phyloP scores from a whole-genome alignment of 2,113 vertebrate species.

The Apaloderma vittatum region DNA sequence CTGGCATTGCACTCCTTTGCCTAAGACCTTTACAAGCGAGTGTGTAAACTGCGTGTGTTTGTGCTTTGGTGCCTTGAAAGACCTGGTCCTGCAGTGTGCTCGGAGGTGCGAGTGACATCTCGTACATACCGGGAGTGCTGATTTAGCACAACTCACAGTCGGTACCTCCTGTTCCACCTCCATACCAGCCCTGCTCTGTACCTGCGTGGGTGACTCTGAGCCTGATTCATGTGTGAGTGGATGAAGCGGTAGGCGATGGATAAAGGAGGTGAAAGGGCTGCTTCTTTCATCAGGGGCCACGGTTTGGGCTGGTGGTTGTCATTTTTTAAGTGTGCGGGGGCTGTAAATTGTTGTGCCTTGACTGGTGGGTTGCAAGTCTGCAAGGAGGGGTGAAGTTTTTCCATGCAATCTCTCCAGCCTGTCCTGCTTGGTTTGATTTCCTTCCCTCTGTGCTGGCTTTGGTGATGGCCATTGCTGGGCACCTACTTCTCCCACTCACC shows the following conservation, averaged over 20 bases:
- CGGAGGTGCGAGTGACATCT: not conserved
- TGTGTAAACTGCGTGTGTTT: not conserved
- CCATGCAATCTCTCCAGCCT: not conserved
- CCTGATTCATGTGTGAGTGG: not conserved
- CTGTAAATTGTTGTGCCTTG: not conserved
- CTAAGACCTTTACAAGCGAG: not conserved
- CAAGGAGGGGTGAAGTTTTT: not conserved
- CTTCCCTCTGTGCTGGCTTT: not conserved
- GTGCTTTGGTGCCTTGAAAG: not conserved
- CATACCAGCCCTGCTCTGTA: not conserved
- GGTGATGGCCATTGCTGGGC: not conserved
- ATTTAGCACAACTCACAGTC: not conserved
- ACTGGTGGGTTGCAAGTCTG: not conserved
- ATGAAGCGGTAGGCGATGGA: not conserved
- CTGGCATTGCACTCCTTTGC: not conserved
- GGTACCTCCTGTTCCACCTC: not conserved
- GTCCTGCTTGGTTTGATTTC: not conserved
- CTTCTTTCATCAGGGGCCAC: not conserved
- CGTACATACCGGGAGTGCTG: rapidly evolving
- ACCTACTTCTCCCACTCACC: not conserved
- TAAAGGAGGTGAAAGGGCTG: not conserved
- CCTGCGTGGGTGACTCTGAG: not conserved
- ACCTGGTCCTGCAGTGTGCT: not conserved
- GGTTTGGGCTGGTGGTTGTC: not conserved
- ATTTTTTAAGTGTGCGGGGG: not conserved